Percentiles rank a stretch among this genome's conserved stretches.
These are phyloP conservation scores for Agapetus fuscipes DNA, from an alignment of 2,888 invertebrate species.

Conservation along the genomic window DNA sequence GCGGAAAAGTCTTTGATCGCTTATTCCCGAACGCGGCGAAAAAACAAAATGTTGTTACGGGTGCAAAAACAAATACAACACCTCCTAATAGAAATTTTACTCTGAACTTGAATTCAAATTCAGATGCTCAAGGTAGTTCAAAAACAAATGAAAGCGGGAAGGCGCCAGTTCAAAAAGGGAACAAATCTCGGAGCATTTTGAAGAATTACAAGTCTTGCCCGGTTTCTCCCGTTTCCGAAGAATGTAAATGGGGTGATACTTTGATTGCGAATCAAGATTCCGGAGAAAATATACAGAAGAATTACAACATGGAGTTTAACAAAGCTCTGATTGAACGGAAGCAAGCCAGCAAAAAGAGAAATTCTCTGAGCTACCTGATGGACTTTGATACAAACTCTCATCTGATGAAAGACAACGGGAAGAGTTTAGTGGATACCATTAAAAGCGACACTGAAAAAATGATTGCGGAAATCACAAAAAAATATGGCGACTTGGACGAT, in stretches of 20 bases:
- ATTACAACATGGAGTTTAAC: constrained; percentile 23
- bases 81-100: constrained; percentile 33
- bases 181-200: constrained; percentile 41
- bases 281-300: background rate
- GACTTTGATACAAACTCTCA: constrained; percentile 47
- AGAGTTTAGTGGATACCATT: constrained; percentile 51
- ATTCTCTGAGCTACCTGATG: constrained; percentile 57
- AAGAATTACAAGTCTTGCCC: constrained; percentile 69
- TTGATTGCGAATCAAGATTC: background rate
- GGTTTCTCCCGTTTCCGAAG: constrained; percentile 74
- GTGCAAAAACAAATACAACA: background rate
- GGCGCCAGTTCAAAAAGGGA: constrained; percentile 6
- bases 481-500: constrained; percentile 52
- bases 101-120: constrained; percentile 31
- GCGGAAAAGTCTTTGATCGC: constrained; percentile 37
- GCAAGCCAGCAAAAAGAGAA: constrained; percentile 40
- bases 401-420: constrained; percentile 37
- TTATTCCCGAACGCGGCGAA: constrained; percentile 30
- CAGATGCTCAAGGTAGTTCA: constrained; percentile 30
- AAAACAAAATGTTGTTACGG: constrained; percentile 23
- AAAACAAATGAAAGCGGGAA: background rate
- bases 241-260: constrained; percentile 54
- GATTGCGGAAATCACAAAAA: constrained; percentile 55
- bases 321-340: constrained; percentile 27
- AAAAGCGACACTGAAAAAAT: constrained; percentile 55